These are phyloP conservation scores for Sphaerodactylus townsendi DNA, from an alignment of 2,113 vertebrate species.

Conservation along the genomic window DNA sequence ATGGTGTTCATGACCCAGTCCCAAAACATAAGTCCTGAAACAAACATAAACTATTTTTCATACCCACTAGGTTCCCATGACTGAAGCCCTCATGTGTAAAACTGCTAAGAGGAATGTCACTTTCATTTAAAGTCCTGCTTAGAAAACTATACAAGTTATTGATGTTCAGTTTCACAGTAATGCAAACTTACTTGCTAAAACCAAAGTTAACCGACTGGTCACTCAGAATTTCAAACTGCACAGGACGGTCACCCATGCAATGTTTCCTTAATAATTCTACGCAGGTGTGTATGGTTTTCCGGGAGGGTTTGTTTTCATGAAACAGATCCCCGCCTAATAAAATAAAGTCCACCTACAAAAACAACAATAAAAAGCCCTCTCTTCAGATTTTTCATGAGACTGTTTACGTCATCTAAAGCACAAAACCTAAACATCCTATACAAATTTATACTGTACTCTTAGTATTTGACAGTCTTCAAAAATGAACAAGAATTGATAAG, in stretches of 20 bases:
- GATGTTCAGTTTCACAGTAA: not conserved
- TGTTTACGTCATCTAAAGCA: not conserved
- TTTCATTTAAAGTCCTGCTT: not conserved
- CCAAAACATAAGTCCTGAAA: not conserved
- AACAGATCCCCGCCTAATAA: constrained; percentile 97
- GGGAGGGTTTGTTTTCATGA: constrained; percentile 96
- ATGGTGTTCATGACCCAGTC: too few species aligned
- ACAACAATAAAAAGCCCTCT: too few species aligned
- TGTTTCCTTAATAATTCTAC: constrained; percentile 86
- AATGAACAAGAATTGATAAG: too few species aligned
- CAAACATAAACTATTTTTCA: not conserved
- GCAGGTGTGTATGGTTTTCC: constrained; percentile 87
- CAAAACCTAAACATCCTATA: not conserved
- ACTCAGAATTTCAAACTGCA: constrained; percentile 93
- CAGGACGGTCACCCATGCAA: constrained; percentile 95
- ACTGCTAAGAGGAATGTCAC: not conserved
- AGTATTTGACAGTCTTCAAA: not conserved
- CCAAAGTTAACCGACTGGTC: constrained; percentile 95
- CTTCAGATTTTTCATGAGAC: not conserved
- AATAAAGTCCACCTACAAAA: constrained; percentile 91
- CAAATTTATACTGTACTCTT: not conserved
- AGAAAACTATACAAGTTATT: not conserved
- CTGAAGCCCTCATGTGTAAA: not conserved
- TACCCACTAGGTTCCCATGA: not conserved
- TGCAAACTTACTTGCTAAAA: constrained; percentile 86